Conservation (phyloP, 2,888 invertebrate genomes). For the Alsophila aescularia region DNA sequence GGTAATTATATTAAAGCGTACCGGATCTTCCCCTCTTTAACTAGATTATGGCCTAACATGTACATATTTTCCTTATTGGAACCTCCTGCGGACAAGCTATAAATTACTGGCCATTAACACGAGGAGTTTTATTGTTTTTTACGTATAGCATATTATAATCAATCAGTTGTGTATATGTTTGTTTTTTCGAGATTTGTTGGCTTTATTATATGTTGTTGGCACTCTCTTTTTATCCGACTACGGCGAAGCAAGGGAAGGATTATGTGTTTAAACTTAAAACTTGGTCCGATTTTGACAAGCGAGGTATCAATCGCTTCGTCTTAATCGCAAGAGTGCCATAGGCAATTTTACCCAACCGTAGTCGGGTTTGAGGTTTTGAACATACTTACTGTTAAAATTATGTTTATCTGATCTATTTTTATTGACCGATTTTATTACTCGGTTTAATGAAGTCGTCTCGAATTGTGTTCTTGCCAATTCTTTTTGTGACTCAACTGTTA, state of each 20-base stretch:
- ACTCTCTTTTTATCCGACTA: neutral
- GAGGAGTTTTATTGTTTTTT: slow-evolving; percentile 42
- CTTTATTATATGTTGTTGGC: slow-evolving; percentile 12
- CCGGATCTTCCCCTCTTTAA: too few species aligned
- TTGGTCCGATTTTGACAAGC: too few species aligned
- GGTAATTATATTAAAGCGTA: too few species aligned
- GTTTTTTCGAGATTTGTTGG: slow-evolving; percentile 25
- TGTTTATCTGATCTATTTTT: neutral
- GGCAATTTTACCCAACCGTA: too few species aligned
- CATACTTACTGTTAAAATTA: neutral
- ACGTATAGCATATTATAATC: slow-evolving; percentile 21
- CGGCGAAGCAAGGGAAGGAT: neutral
- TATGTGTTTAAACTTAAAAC: neutral
- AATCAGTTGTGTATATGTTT: slow-evolving; percentile 24
- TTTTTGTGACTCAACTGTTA: slow-evolving; percentile 2
- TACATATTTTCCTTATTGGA: slow-evolving; percentile 15
- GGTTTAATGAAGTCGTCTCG: neutral
- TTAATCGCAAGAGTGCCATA: too few species aligned
- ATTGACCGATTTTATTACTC: neutral
- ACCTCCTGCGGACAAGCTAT: slow-evolving; percentile 33
- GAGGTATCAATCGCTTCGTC: too few species aligned
- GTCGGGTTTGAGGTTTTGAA: too few species aligned
- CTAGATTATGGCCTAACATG: neutral
- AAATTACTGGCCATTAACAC: slow-evolving; percentile 39
- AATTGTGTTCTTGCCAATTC: slow-evolving; percentile 6